phyloP scores from a whole-genome alignment of 2,113 vertebrate species.

The Ciconia stormi region DNA sequence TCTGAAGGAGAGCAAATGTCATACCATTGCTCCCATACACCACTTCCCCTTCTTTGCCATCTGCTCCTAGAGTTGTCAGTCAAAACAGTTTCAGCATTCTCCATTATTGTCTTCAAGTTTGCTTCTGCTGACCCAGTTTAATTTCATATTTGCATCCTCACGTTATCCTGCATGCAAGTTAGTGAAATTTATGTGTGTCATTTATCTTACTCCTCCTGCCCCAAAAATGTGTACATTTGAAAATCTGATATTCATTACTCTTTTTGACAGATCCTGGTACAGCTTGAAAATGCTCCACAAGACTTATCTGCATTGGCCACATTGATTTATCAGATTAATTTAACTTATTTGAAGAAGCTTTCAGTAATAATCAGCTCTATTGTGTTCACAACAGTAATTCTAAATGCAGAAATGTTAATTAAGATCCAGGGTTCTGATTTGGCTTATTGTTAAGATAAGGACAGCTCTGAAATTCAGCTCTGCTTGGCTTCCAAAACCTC shows the following conservation, averaged over 20 bases:
- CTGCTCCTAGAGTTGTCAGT: neutral
- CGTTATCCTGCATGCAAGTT: neutral
- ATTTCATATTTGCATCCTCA: conserved; percentile 16
- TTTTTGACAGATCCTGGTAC: conserved; percentile 8
- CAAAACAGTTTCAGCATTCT: neutral
- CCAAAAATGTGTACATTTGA: neutral
- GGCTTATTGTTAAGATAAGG: neutral
- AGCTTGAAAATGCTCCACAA: neutral
- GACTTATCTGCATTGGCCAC: neutral
- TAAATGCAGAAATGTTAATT: conserved; percentile 41
- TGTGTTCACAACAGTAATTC: conserved; percentile 37
- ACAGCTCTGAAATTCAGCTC: neutral
- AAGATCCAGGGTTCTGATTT: conserved; percentile 17
- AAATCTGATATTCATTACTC: conserved; percentile 19
- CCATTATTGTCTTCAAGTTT: neutral
- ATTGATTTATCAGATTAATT: conserved; percentile 53
- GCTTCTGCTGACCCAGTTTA: neutral
- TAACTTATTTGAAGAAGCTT: conserved; percentile 45
- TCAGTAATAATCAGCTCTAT: conserved; percentile 42
- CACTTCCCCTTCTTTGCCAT: neutral
- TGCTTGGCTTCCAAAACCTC: neutral
- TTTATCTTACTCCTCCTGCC: neutral
- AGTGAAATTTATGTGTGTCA: neutral
- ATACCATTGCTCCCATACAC: neutral
- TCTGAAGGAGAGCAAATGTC: neutral